Base-by-base conservation (phyloP, 2,113 vertebrate species). In the Microcebus tavaratra region DNA sequence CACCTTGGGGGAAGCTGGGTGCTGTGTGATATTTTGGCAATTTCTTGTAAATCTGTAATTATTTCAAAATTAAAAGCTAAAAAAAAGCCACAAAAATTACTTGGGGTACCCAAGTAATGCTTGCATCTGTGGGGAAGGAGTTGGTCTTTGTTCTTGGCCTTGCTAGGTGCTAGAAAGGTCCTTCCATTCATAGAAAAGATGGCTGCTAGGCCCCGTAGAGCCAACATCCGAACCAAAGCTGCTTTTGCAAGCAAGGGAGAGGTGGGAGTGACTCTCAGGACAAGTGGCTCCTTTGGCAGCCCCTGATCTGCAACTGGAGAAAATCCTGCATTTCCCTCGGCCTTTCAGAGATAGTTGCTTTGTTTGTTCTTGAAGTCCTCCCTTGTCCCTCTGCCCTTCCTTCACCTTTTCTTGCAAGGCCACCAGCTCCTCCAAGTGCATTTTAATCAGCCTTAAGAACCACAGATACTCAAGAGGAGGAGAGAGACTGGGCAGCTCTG, bases 61-160 rank as follows among this genome's bases (percentile, higher is more conserved):
- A 86, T 73, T 95, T 94, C 67, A 73, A 87, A 88, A 73, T 91
- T 83, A 34, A 83, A 72, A 88, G 72, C 70, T 96, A 59, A 76
- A 87, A 87, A 87, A 89, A 88, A 42, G 0, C 42, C 42, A 42
- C 4, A 85, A 53, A 68, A 36, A 45, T 27, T 39, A 36, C 65
- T 34, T 48, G 55, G 42, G 55, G 15, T 39, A 57, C 23, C 23
- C 15, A 12, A 55, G 53, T 55, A 55, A 11, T 23, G 36, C 39
- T 59, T 84, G 34, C 34, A 48, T 55, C 29, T 92, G 13, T 18
- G 34, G 11, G 14, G 39, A 12, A 8, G 72, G 72, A 18, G 27
- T 72, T 94, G 34, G 50, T 55, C 63, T 31, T 70, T 86, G 55
- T 72, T 78, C 13, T 42, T 27, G 18, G 10, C 50, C 68, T 95